A percentile compares a stretch with the other conserved stretches of the same genome.
phyloP scores from a whole-genome alignment of 2,113 vertebrate species.

The Dermatemys mawii region DNA sequence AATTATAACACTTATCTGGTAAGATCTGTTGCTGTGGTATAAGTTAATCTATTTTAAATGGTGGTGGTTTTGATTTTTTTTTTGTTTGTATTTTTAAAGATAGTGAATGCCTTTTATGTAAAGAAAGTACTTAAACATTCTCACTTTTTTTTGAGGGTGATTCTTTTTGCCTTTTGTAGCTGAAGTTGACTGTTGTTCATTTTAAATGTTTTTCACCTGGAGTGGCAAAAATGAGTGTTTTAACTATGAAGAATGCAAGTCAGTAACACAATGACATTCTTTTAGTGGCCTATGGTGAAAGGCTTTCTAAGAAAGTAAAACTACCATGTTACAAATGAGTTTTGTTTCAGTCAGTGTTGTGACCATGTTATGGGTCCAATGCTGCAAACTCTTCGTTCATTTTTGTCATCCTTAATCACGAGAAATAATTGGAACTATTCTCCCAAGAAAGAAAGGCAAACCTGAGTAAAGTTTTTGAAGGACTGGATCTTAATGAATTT shows the following conservation, averaged over 20 bases:
- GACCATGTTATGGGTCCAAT: neutral
- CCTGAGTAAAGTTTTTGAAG: neutral
- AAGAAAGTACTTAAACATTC: neutral
- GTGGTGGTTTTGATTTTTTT: neutral
- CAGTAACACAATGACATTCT: neutral
- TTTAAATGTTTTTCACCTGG: neutral
- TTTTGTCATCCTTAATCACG: neutral
- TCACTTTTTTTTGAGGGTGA: neutral
- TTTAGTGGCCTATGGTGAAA: neutral
- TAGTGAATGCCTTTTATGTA: neutral
- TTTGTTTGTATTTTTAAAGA: conserved; percentile 5
- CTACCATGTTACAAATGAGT: fast-evolving
- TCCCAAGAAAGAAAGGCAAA: neutral
- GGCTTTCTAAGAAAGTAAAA: neutral
- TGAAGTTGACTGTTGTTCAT: neutral
- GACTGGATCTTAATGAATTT: neutral
- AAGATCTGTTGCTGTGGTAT: neutral
- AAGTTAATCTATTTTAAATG: neutral
- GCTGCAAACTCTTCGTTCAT: neutral
- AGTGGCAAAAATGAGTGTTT: neutral
- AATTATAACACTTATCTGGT: neutral
- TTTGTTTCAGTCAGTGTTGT: neutral
- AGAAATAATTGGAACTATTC: neutral
- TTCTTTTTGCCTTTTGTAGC: neutral
- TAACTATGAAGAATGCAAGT: neutral